Percentiles rank a stretch among this genome's conserved stretches.
phyloP scores from a whole-genome alignment of 1,140 invertebrate species.

The Leucophenga varia region DNA sequence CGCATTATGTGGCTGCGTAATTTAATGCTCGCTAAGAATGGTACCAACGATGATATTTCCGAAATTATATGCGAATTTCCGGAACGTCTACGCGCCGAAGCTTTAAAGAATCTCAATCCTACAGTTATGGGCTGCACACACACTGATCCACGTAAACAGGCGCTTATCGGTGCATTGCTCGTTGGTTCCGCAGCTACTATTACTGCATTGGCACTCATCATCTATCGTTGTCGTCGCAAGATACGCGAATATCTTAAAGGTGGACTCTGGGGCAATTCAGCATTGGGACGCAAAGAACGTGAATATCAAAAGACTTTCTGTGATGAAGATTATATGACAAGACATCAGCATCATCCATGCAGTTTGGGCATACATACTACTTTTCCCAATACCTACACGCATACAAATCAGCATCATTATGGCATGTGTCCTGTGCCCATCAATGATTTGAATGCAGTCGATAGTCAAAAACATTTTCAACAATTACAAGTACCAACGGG shows the following conservation, averaged over 20 bases:
- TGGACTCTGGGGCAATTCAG: slow-evolving; percentile 72
- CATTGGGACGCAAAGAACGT: slow-evolving; percentile 76
- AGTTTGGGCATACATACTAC: slow-evolving; percentile 61
- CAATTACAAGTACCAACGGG: slow-evolving; percentile 49
- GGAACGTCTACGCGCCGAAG: slow-evolving; percentile 68
- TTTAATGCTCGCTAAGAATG: slow-evolving; percentile 70
- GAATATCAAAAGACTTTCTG: slow-evolving; percentile 87
- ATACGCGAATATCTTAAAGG: slow-evolving; percentile 82
- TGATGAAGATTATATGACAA: slow-evolving; percentile 81
- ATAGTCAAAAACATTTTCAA: slow-evolving; percentile 40
- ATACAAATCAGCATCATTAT: slow-evolving; percentile 67
- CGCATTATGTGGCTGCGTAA: slow-evolving; percentile 79
- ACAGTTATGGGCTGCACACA: slow-evolving; percentile 80
- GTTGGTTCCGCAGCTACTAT: slow-evolving; percentile 69
- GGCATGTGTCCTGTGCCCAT: slow-evolving; percentile 62
- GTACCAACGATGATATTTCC: slow-evolving; percentile 59
- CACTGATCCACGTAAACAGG: slow-evolving; percentile 72
- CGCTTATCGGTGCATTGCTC: slow-evolving; percentile 73
- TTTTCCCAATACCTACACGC: slow-evolving; percentile 59
- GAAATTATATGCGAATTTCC: slow-evolving; percentile 75
- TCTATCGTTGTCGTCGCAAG: slow-evolving; percentile 75
- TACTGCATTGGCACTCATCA: slow-evolving; percentile 67
- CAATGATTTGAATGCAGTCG: slow-evolving; percentile 37
- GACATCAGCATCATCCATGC: slow-evolving; percentile 61
- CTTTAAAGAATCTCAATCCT: slow-evolving; percentile 67